Percentiles rank a stretch among this genome's conserved stretches.
These are phyloP conservation scores for Drosophila pseudotakahashii DNA, from an alignment of 2,888 invertebrate species.

Conservation along the genomic window DNA sequence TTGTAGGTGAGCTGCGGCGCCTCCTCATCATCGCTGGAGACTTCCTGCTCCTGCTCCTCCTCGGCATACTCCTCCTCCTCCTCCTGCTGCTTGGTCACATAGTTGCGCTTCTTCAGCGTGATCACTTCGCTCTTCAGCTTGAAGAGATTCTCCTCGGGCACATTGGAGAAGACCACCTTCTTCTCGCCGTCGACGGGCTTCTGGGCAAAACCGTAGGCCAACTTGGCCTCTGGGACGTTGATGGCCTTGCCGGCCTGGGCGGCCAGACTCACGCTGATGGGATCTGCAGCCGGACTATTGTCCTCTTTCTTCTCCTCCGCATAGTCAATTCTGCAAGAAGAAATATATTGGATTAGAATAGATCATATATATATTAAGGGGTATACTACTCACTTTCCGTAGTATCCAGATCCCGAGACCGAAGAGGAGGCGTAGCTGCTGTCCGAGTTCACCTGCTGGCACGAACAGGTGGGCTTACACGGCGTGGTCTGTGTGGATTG, in stretches of 20 bases:
- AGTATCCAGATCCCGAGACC: constrained; percentile 47
- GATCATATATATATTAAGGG: too few species aligned
- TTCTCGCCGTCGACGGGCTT: constrained; percentile 84
- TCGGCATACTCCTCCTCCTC: constrained; percentile 67
- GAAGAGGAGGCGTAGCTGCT: constrained; percentile 47
- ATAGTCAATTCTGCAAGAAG: constrained; percentile 53
- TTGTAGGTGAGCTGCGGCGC: constrained; percentile 82
- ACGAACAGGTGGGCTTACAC: constrained; percentile 66
- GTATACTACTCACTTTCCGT: constrained; percentile 53
- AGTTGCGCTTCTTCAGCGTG: constrained; percentile 83
- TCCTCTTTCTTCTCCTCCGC: constrained; percentile 47
- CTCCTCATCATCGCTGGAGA: constrained; percentile 50
- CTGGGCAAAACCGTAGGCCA: constrained; percentile 85
- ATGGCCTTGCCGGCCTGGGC: constrained; percentile 83
- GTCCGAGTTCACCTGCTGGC: constrained; percentile 47
- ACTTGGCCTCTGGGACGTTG: constrained; percentile 85
- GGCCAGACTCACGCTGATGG: constrained; percentile 85
- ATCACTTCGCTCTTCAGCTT: constrained; percentile 85
- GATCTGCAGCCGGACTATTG: constrained; percentile 84
- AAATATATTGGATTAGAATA: not conserved
- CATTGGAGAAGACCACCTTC: constrained; percentile 73
- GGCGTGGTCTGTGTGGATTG: constrained; percentile 64
- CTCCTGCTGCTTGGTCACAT: constrained; percentile 56
- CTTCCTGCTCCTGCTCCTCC: constrained; percentile 68
- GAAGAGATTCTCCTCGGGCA: constrained; percentile 85